Evolutionary conservation across 2,888 invertebrate genomes (phyloP), one percentile per base, ranked within the genome.

Genomic region (Melieria omissa): DNA sequence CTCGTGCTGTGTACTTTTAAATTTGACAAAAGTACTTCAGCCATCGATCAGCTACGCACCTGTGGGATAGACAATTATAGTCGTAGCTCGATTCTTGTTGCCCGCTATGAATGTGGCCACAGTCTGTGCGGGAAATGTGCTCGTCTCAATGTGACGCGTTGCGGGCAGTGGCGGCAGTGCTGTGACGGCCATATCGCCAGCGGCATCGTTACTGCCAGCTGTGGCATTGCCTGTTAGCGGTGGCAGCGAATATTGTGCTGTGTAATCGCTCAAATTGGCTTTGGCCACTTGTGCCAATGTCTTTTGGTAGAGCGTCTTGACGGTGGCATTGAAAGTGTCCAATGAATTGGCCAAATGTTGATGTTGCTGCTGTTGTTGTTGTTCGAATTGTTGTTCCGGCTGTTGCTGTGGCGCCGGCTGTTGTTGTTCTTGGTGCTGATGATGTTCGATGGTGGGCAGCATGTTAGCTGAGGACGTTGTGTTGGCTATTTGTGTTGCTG

Each of bases 31-130:
- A 29, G 29, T 29, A 29, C 29, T 29, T 29, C 29, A 29, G 29
- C 29, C 29, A 29, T 29, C 29, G 29, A 29, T 29, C 29, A 29
- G 29, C 29, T 57, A 80, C 87, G 88, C 84, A 92, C 92, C 92
- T 82, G 92, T 92, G 29, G 92, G 92, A 86, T 92, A 92, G 76
- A 93, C 89, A 80, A 93, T 90, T 80, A 93, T 89, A 82, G 93
- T 90, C 46, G 92, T 91, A 73, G 93, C 92, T 80, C 92, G 89
- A 86, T 93, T 93, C 82, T 90, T 92, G 79, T 91, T 88, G 75
- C 84, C 84, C 47, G 84, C 82, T 71, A 86, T 84, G 71, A 86
- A 82, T 62, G 86, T 85, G 77, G 85, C 84, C 76, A 85, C 82
- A 9, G 85, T 86, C 72, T 85, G 85, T 8, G 81, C 81, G 52